phyloP scores from a whole-genome alignment of 2,888 invertebrate genomes.

The Clitarchus hookeri region DNA sequence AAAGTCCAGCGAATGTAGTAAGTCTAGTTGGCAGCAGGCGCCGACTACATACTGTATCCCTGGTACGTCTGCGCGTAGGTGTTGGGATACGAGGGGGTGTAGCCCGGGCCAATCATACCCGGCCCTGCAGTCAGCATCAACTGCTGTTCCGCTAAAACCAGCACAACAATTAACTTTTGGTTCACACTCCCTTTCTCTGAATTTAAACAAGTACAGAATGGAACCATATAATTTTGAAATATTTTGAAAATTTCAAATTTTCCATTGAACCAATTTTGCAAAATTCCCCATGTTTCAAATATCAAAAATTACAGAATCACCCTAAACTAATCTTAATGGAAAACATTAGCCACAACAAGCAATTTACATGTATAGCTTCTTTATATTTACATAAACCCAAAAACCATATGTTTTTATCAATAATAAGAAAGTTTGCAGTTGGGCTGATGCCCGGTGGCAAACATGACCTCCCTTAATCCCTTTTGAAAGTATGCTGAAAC shows the following conservation, averaged over 20 bases:
- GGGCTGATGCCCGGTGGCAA: too few relatives aligned
- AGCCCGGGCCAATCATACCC: slow-evolving; percentile 68
- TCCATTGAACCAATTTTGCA: too few relatives aligned
- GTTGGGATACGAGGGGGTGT: slow-evolving; percentile 57
- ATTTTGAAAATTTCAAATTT: background rate
- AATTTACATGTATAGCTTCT: too few relatives aligned
- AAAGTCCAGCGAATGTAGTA: slow-evolving; percentile 12
- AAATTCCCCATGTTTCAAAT: too few relatives aligned
- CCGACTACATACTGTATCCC: slow-evolving; percentile 67
- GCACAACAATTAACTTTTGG: background rate
- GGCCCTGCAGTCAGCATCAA: slow-evolving; percentile 96
- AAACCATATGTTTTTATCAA: too few relatives aligned
- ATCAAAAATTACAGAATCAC: too few relatives aligned
- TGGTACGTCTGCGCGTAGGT: slow-evolving; percentile 61
- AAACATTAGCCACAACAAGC: too few relatives aligned
- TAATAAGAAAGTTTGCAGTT: too few relatives aligned
- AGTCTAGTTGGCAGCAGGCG: background rate
- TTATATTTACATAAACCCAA: too few relatives aligned
- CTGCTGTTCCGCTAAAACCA: slow-evolving; percentile 78
- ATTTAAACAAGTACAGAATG: background rate
- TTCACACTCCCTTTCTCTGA: background rate
- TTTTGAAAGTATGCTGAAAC: too few relatives aligned
- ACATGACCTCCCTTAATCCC: too few relatives aligned
- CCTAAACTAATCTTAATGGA: too few relatives aligned
- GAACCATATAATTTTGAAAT: background rate